phyloP scores from a whole-genome alignment of 1,140 invertebrate species.

The Hesperophylax magnus region DNA sequence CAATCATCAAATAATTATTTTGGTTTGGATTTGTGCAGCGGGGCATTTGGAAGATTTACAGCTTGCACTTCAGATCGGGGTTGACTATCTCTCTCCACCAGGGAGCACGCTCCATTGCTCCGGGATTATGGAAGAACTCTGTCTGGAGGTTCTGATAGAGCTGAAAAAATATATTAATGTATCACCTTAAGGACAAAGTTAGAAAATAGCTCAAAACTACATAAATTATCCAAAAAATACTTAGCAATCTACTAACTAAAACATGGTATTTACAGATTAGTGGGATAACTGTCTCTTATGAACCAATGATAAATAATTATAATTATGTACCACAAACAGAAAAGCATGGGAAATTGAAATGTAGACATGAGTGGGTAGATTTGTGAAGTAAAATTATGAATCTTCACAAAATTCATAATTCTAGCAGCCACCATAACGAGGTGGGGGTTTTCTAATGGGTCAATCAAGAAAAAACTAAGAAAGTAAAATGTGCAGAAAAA shows the following conservation, averaged over 20 bases:
- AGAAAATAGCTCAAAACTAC: neutral
- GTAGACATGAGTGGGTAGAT: conserved; percentile 59
- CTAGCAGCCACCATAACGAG: neutral
- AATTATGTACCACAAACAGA: neutral
- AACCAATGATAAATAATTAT: no score
- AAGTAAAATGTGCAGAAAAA: conserved; percentile 33
- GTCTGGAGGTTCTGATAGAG: conserved; percentile 88
- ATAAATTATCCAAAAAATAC: neutral
- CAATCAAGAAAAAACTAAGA: no score
- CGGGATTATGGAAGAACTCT: conserved; percentile 79
- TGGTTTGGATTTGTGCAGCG: no score
- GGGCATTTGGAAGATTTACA: conserved; percentile 22
- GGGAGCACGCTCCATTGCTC: conserved; percentile 79
- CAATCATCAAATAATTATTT: no score
- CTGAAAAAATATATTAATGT: conserved; percentile 65
- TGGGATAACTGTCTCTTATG: neutral
- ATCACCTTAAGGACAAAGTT: neutral
- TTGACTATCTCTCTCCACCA: conserved; percentile 85
- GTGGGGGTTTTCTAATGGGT: neutral
- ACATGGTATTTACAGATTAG: neutral
- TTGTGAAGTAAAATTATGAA: conserved; percentile 60
- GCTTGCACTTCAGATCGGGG: conserved; percentile 37
- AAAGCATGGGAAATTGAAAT: neutral
- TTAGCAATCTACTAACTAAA: neutral
- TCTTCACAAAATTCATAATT: neutral